Evolutionary conservation across 35 echinoderm and acorn worm species (phyloP).

Genomic region (Ophioderma brevispina): DNA sequence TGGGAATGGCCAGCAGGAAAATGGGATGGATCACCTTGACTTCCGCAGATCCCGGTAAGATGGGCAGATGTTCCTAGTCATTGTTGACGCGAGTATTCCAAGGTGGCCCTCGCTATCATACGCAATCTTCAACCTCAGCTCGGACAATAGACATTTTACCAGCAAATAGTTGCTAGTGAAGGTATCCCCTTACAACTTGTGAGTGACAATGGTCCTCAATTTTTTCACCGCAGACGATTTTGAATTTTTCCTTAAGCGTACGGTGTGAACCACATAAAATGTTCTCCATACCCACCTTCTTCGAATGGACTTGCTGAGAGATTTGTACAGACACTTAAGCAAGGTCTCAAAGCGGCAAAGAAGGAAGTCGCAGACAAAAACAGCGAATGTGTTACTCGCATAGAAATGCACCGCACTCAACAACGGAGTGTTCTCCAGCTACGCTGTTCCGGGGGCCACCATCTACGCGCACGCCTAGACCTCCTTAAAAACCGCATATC

Average conservation of each 20-base stretch:
- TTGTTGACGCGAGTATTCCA: constrained; percentile 58
- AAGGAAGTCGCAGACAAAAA: constrained; percentile 12
- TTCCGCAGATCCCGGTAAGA: constrained; percentile 50
- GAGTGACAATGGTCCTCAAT: constrained; percentile 63
- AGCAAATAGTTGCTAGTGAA: constrained; percentile 25
- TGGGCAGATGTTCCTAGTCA: constrained; percentile 43
- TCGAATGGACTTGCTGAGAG: constrained; percentile 55
- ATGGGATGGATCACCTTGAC: constrained; percentile 63
- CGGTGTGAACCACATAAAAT: constrained; percentile 44
- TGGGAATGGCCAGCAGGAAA: constrained; percentile 60
- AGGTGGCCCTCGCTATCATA: constrained; percentile 50
- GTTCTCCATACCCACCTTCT: constrained; percentile 48
- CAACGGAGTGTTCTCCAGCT: constrained; percentile 2
- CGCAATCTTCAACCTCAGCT: neutral
- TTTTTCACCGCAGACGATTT: constrained; percentile 67
- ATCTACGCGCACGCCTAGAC: neutral
- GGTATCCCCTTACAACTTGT: constrained; percentile 64
- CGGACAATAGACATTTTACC: constrained; percentile 35
- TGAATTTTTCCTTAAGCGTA: constrained; percentile 30
- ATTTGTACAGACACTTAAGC: constrained; percentile 16
- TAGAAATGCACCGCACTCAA: neutral
- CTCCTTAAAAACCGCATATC: neutral
- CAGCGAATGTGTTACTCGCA: neutral
- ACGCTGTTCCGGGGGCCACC: neutral
- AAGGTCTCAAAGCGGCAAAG: constrained; percentile 18